A percentile compares a stretch with the other conserved stretches of the same genome.
phyloP scores from a whole-genome alignment of 1,140 invertebrate species.

The Nymphalis io region DNA sequence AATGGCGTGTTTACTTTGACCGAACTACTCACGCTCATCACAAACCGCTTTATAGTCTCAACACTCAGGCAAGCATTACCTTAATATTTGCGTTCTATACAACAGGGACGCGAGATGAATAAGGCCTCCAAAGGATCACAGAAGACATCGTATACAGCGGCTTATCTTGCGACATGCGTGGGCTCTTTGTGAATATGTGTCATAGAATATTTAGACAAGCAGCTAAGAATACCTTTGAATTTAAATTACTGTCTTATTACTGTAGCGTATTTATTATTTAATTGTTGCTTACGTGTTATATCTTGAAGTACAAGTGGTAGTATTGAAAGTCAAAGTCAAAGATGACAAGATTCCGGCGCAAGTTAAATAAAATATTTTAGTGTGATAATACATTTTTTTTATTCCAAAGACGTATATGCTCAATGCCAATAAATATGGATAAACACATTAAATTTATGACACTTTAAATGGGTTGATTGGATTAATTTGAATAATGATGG shows the following conservation, averaged over 20 bases:
- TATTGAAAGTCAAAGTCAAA: too few relatives aligned
- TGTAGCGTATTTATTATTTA: not conserved
- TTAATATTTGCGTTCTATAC: conserved; percentile 16
- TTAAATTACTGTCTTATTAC: conserved; percentile 4
- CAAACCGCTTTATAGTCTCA: conserved; percentile 16
- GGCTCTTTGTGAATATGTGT: conserved; percentile 29
- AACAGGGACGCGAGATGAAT: conserved; percentile 21
- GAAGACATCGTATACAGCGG: conserved; percentile 20
- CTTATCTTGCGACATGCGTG: conserved; percentile 29
- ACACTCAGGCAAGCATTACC: conserved; percentile 11
- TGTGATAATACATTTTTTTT: too few relatives aligned
- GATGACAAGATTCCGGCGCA: too few relatives aligned
- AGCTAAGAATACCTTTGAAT: not conserved
- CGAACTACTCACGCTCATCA: not conserved
- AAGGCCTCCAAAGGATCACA: conserved; percentile 17
- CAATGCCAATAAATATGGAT: too few relatives aligned
- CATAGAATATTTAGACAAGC: conserved; percentile 10
- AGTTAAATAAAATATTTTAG: too few relatives aligned
- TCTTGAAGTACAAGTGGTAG: too few relatives aligned
- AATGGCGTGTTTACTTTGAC: not conserved
- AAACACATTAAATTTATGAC: too few relatives aligned
- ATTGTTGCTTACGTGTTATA: too few relatives aligned
- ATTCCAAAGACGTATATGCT: too few relatives aligned
- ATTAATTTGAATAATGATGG: too few relatives aligned
- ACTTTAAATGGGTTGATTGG: too few relatives aligned